Conservation (phyloP, 2,113 vertebrate species). For the Phocoena sinus region DNA sequence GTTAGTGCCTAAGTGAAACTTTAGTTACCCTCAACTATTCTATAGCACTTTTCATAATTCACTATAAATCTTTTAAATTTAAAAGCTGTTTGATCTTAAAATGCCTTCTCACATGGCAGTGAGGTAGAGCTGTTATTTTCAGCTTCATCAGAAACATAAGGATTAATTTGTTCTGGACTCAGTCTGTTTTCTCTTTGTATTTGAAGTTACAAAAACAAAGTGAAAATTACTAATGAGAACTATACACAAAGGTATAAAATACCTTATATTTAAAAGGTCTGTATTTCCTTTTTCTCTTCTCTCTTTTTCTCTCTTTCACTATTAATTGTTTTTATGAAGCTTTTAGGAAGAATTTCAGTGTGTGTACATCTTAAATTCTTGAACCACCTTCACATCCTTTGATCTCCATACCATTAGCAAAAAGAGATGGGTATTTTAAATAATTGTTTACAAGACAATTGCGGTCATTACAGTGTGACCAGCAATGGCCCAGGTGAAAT, state of each 20-base stretch:
- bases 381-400: neutral
- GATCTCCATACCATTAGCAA: neutral
- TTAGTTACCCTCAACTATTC: neutral
- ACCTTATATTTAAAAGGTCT: neutral
- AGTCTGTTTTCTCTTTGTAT: neutral
- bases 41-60: neutral
- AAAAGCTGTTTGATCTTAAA: constrained; percentile 12
- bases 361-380: neutral
- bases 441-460: neutral
- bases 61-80: neutral
- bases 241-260: neutral
- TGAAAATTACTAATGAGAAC: neutral
- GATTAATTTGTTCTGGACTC: neutral
- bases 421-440: neutral
- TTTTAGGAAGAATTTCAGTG: neutral
- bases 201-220: neutral
- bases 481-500: neutral
- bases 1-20: neutral
- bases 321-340: neutral
- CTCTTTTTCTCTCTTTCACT: neutral
- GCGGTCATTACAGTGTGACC: neutral
- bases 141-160: neutral
- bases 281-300: neutral
- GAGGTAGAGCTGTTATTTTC: neutral
- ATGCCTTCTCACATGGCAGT: neutral